phyloP scores from a whole-genome alignment of 2,888 invertebrate genomes.

The Bhutanitis thaidina region DNA sequence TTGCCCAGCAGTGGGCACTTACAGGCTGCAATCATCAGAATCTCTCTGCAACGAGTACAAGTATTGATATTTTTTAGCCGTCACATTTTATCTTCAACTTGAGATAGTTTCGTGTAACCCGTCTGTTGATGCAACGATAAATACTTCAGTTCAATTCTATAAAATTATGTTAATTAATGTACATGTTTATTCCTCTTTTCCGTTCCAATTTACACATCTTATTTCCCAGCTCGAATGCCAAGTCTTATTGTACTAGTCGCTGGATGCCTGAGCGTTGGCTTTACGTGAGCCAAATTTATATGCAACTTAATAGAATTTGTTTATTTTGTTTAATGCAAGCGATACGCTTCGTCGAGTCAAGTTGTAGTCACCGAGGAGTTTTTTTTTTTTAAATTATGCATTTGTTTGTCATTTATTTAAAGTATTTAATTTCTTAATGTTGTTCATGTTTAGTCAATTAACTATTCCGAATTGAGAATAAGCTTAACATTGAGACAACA shows the following conservation, averaged over 20 bases:
- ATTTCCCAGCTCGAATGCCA: constrained; percentile 20
- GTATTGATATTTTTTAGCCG: too few relatives aligned
- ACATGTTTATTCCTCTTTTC: constrained; percentile 8
- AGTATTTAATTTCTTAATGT: too few relatives aligned
- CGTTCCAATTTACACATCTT: constrained; percentile 20
- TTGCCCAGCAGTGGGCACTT: too few relatives aligned
- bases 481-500: too few relatives aligned
- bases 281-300: constrained; percentile 46
- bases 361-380: background rate
- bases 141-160: background rate
- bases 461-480: too few relatives aligned
- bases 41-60: too few relatives aligned
- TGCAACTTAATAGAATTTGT: constrained; percentile 31
- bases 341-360: constrained; percentile 14
- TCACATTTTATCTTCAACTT: too few relatives aligned
- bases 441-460: too few relatives aligned
- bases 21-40: too few relatives aligned
- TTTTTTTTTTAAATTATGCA: background rate
- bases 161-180: constrained; percentile 17
- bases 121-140: too few relatives aligned
- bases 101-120: too few relatives aligned
- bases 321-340: constrained; percentile 29
- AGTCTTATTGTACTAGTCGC: constrained; percentile 15
- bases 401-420: too few relatives aligned
- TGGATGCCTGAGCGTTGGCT: constrained; percentile 19